Evolutionary conservation across 2,888 invertebrate genomes (phyloP).

Genomic region (Brachyopa scutellaris): DNA sequence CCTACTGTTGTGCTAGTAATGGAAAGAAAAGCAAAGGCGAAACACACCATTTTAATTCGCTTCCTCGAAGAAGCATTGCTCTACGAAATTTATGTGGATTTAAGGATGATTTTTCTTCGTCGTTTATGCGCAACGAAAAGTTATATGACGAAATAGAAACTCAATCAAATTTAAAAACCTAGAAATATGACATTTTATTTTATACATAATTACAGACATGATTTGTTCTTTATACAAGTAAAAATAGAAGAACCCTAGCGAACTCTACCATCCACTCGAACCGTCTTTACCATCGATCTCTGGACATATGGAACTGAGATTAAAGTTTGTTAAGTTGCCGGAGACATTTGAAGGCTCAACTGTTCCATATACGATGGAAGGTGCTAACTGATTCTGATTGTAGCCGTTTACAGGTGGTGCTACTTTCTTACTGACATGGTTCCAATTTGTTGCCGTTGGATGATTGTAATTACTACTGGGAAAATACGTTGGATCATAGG

Average conservation of each 20-base stretch:
- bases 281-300: constrained; percentile 87
- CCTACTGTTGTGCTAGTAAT: too few relatives aligned
- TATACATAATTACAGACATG: too few relatives aligned
- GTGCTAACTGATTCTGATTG: constrained; percentile 38
- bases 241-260: not conserved
- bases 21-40: too few relatives aligned
- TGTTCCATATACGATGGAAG: constrained; percentile 10
- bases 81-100: too few relatives aligned
- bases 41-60: too few relatives aligned
- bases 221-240: not conserved
- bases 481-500: constrained; percentile 62
- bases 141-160: too few relatives aligned
- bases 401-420: constrained; percentile 13
- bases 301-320: constrained; percentile 91
- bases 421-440: constrained; percentile 8
- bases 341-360: constrained; percentile 45
- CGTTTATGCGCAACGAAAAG: too few relatives aligned
- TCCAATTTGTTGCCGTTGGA: constrained; percentile 41
- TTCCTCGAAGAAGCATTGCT: too few relatives aligned
- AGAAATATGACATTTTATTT: constrained; percentile 10
- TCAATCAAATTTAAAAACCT: constrained; percentile 39
- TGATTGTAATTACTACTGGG: constrained; percentile 65
- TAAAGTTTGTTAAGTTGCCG: constrained; percentile 87
- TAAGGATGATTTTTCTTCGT: too few relatives aligned
- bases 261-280: constrained; percentile 53